These are phyloP conservation scores for Hippotragus niger DNA, from an alignment of 2,113 vertebrate species.

Conservation along the genomic window DNA sequence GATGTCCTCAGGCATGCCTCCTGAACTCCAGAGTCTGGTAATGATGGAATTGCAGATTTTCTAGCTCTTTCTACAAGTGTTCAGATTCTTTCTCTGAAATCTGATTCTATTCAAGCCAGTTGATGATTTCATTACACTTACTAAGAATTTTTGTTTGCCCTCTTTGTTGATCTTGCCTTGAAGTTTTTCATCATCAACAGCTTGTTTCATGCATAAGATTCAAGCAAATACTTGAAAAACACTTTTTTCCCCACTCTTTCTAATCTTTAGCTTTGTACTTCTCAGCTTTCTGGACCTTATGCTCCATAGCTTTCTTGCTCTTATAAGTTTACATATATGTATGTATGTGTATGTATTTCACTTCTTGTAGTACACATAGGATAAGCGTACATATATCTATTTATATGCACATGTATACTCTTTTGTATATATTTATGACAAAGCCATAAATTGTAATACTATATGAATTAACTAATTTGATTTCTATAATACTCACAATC, in stretches of 20 bases:
- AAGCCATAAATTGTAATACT: neutral
- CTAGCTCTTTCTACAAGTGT: slow-evolving; percentile 91
- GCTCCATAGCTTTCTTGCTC: slow-evolving; percentile 91
- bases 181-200: slow-evolving; percentile 77
- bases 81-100: slow-evolving; percentile 91
- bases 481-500: neutral
- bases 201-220: slow-evolving; percentile 91
- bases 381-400: neutral
- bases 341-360: neutral
- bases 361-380: neutral
- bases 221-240: slow-evolving; percentile 87
- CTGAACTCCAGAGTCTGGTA: slow-evolving; percentile 82
- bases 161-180: slow-evolving; percentile 90
- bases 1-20: slow-evolving; percentile 84
- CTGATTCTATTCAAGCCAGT: slow-evolving; percentile 89
- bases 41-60: slow-evolving; percentile 85
- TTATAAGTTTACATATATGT: neutral
- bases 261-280: slow-evolving; percentile 90
- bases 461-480: neutral
- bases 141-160: slow-evolving; percentile 90
- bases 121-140: slow-evolving; percentile 89
- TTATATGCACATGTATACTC: neutral
- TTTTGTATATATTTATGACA: neutral
- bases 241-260: slow-evolving; percentile 87
- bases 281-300: slow-evolving; percentile 91